Evolutionary conservation across 30 jellyfish, hydroid and myxozoan genomes (phyloP).

Genomic region (Euphysa ruthae): DNA sequence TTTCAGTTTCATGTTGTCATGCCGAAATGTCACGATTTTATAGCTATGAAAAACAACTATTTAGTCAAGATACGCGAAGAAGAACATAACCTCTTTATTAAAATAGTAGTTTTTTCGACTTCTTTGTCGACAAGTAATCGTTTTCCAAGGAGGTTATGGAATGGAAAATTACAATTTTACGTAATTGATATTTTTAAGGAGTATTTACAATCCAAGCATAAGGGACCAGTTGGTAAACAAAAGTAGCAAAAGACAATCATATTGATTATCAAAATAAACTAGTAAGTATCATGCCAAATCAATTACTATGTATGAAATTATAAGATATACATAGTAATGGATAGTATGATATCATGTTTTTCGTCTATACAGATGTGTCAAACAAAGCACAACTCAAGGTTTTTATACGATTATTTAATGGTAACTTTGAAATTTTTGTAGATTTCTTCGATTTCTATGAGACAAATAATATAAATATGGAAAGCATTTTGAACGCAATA

Average conservation of each 20-base stretch:
- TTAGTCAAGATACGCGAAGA: too few species aligned
- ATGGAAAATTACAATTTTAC: not conserved
- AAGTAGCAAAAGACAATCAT: conserved; percentile 24
- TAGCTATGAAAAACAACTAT: too few species aligned
- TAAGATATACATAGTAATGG: not conserved
- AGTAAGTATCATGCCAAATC: conserved; percentile 21
- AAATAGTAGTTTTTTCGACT: not conserved
- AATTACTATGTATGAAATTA: conserved; percentile 12
- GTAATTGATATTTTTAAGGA: too few species aligned
- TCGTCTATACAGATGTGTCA: conserved; percentile 13
- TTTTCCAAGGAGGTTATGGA: conserved; percentile 35
- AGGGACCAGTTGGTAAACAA: too few species aligned
- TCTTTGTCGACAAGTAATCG: conserved; percentile 39
- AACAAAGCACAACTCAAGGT: conserved; percentile 36
- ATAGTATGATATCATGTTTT: not conserved
- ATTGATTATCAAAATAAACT: conserved; percentile 33
- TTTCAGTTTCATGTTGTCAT: too few species aligned
- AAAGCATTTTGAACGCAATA: not conserved
- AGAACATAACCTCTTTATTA: too few species aligned
- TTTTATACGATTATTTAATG: not conserved
- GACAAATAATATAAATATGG: not conserved
- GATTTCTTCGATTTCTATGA: not conserved
- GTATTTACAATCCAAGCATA: too few species aligned
- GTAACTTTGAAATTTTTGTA: too few species aligned
- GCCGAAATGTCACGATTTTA: too few species aligned